Base-by-base conservation (phyloP, 2,888 invertebrate genomes). In the Leistus spinibarbis region DNA sequence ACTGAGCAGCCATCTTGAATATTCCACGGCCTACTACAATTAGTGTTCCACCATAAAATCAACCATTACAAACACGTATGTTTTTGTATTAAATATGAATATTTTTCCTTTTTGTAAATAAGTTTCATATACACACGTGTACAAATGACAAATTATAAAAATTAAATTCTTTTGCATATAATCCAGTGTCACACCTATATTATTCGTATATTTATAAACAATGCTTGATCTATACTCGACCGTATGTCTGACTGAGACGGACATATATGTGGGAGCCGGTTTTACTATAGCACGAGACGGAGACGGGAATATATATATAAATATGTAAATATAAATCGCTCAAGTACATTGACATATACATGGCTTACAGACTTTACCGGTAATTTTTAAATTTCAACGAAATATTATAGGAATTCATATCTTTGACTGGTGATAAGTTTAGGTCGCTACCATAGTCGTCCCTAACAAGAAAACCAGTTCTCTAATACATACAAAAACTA, bases 291-390 rank as follows among this genome's bases (percentile, higher is more conserved):
- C 16, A 60, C 19, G 53, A 65, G 66, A 27, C 9, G 54, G 53
- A 73, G 19, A 62, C 17, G 54, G 67, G 67, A 53, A 54, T 66
- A 53, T 22, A 54, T 24, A 75, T 75, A 75, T 75, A 75, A 75
- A 75, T 75, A 75, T 75, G 75, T 75, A 69, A 75, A 75, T 75
- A 75, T 75, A 75, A 69, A 75, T 75, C 69, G 64, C 64, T 66
- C 63, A 75, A 75, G 75, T 75, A 75, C 75, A 75, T 75, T 75
- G 75, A 75, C 75, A 75, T 75, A 73, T 67, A 73, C 73, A 20
- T 16, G 56, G 71, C 71, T 72, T 72, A 72, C 70, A 3, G 40
- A 40, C 40, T 40, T 40, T 5, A 40, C 40, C 10, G 7, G 40
- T 40, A 40, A 40, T 40, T 40, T 40, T 40, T 40, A 40, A 5